Conservation (phyloP, 2,888 invertebrate genomes). For the Germaria angustata region DNA sequence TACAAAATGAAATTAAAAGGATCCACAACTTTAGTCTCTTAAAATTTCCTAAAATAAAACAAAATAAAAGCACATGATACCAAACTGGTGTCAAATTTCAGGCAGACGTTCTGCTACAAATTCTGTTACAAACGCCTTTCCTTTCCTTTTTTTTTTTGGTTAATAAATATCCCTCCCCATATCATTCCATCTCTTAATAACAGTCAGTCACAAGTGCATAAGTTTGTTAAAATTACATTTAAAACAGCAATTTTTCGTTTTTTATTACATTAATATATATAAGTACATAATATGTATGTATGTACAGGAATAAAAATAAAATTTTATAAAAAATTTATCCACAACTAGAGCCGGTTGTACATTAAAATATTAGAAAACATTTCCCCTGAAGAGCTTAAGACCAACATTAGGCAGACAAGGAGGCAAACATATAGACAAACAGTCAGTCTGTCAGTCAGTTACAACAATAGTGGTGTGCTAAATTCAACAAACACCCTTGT, state of each 20-base stretch:
- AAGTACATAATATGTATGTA: too few species aligned
- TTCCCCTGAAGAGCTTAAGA: conserved; percentile 47
- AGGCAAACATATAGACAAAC: neutral
- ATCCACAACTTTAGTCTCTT: conserved; percentile 26
- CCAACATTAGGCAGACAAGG: too few species aligned
- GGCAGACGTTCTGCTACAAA: conserved; percentile 70
- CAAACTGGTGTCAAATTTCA: conserved; percentile 73
- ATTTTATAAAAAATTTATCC: conserved; percentile 21
- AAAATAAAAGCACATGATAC: conserved; percentile 63
- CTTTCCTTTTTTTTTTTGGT: neutral
- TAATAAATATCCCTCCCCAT: neutral
- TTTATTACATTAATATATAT: conserved; percentile 30
- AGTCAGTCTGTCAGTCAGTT: neutral
- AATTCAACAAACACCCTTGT: conserved; percentile 63
- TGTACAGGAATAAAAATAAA: conserved; percentile 25
- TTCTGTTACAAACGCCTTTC: conserved; percentile 74
- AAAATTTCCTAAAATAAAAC: conserved; percentile 11
- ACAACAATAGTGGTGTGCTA: neutral
- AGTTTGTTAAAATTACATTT: conserved; percentile 42
- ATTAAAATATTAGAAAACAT: conserved; percentile 41
- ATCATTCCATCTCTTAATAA: neutral
- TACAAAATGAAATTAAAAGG: too few species aligned
- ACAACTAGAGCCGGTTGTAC: conserved; percentile 19
- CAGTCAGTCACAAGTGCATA: neutral
- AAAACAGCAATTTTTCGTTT: conserved; percentile 43